Conservation (phyloP, 1,140 invertebrate genomes). For the Drosophila pallidifrons region DNA sequence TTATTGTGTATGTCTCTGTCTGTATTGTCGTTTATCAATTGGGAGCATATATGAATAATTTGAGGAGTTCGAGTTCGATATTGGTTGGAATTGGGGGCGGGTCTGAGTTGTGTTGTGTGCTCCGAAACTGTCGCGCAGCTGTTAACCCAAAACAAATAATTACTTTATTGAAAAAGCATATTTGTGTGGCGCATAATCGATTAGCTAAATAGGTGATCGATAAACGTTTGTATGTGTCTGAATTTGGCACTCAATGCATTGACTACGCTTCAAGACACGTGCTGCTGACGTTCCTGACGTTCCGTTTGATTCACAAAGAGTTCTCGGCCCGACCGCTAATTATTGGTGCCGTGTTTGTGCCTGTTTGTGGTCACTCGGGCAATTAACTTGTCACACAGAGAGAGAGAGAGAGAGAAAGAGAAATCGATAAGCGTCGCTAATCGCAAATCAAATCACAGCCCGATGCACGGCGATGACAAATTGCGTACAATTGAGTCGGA, state of each 20-base stretch:
- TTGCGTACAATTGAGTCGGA: no score
- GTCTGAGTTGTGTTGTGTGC: background rate
- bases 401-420: no score
- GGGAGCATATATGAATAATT: conserved; percentile 66
- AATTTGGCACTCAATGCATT: background rate
- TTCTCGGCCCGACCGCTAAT: background rate
- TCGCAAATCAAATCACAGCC: conserved; percentile 10
- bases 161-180: conserved; percentile 50
- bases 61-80: conserved; percentile 4
- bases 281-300: background rate
- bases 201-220: conserved; percentile 54
- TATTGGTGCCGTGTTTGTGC: conserved; percentile 4
- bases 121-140: conserved; percentile 9
- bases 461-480: background rate
- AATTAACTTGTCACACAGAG: conserved; percentile 15
- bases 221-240: conserved; percentile 22
- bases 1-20: background rate
- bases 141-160: conserved; percentile 53
- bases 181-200: conserved; percentile 55
- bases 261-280: conserved; percentile 9
- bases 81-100: background rate
- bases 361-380: conserved; percentile 12
- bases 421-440: conserved; percentile 10
- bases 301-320: background rate
- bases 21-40: conserved; percentile 58